Evolutionary conservation across 2,113 vertebrate species (phyloP).

Genomic region (Candoia aspera): DNA sequence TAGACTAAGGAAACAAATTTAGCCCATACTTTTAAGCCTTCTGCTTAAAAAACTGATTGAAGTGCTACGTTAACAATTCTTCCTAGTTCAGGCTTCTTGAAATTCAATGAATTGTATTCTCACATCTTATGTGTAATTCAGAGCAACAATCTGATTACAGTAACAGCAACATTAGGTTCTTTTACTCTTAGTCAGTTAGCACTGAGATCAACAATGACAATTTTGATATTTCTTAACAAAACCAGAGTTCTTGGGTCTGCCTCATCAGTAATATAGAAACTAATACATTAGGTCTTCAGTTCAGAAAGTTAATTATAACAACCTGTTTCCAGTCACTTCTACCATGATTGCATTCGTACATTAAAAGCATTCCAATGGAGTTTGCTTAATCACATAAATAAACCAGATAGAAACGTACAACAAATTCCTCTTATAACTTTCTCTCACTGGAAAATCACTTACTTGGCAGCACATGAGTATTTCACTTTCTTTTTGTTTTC

Average conservation of each 20-base stretch:
- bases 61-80: neutral
- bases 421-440: neutral
- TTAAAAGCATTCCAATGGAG: neutral
- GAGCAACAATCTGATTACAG: neutral
- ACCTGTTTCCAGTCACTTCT: neutral
- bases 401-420: neutral
- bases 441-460: slow-evolving; percentile 57
- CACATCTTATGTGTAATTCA: neutral
- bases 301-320: neutral
- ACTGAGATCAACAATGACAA: neutral
- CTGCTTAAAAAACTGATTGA: neutral
- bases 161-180: neutral
- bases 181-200: neutral
- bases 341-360: neutral
- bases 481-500: slow-evolving; percentile 78
- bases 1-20: neutral
- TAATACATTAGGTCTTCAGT: neutral
- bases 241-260: neutral
- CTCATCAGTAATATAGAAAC: neutral
- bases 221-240: neutral
- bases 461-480: slow-evolving; percentile 86
- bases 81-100: neutral
- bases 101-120: neutral
- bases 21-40: neutral
- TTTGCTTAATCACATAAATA: neutral